A percentile compares a stretch with the other conserved stretches of the same genome.
Conservation (phyloP, 2,113 vertebrate species). For the Ciconia stormi region DNA sequence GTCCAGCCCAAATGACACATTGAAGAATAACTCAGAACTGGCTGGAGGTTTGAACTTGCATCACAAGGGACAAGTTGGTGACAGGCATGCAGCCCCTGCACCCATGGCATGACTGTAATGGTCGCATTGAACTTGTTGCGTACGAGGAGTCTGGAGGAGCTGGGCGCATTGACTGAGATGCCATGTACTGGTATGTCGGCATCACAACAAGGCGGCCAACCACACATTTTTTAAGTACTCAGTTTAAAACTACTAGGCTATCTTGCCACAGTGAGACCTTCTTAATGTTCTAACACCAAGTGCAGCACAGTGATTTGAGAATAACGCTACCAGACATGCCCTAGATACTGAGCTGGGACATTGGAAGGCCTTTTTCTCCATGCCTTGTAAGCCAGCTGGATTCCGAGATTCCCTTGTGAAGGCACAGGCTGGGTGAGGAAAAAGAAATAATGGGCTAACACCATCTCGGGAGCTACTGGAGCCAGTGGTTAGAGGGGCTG, state of each 20-base stretch:
- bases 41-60: not conserved
- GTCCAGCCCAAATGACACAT: not conserved
- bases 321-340: not conserved
- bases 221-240: not conserved
- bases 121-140: not conserved
- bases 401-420: not conserved
- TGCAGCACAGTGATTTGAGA: not conserved
- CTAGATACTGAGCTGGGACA: slow-evolving; percentile 5
- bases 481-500: not conserved
- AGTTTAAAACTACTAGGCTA: not conserved
- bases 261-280: not conserved
- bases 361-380: not conserved
- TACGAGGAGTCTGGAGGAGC: not conserved
- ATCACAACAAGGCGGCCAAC: not conserved
- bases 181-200: not conserved
- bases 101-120: not conserved
- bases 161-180: not conserved
- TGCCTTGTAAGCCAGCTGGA: not conserved
- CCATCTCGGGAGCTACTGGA: not conserved
- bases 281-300: not conserved
- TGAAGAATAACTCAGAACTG: not conserved
- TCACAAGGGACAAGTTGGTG: not conserved
- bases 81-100: not conserved
- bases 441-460: not conserved
- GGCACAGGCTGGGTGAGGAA: not conserved